phyloP scores from a whole-genome alignment of 1,140 invertebrate genomes.

The Drosophila pruinosa region DNA sequence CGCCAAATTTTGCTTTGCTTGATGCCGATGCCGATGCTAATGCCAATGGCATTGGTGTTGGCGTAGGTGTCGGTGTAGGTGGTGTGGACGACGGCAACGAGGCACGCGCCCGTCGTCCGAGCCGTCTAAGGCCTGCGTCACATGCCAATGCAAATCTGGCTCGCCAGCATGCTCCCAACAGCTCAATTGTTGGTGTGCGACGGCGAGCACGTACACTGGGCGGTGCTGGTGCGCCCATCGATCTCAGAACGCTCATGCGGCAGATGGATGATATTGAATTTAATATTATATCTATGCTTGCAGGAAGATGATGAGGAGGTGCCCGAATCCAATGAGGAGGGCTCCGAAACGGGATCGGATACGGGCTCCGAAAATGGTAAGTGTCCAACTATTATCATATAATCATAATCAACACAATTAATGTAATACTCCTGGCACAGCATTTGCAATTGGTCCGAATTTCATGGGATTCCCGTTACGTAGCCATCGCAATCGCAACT shows the following conservation, averaged over 20 bases:
- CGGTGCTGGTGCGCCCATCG: conserved; percentile 50
- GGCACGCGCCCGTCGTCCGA: conserved; percentile 29
- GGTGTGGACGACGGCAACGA: conserved; percentile 26
- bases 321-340: conserved; percentile 78
- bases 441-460: conserved; percentile 62
- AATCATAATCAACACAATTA: neutral
- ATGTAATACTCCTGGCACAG: conserved; percentile 14
- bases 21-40: conserved; percentile 12
- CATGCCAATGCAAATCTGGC: conserved; percentile 61
- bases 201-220: conserved; percentile 71
- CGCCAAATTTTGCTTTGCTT: conserved; percentile 26
- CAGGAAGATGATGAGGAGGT: conserved; percentile 83
- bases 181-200: conserved; percentile 77
- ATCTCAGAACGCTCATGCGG: conserved; percentile 66
- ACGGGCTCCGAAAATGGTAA: conserved; percentile 68
- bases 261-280: conserved; percentile 76
- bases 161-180: conserved; percentile 71
- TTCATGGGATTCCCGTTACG: conserved; percentile 62
- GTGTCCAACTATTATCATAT: neutral
- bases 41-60: conserved; percentile 10
- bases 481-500: conserved; percentile 51
- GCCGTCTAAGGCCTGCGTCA: conserved; percentile 44
- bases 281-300: conserved; percentile 81
- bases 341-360: conserved; percentile 75
- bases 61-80: conserved; percentile 6